These are phyloP conservation scores for Ophioderma brevispina DNA, from an alignment of 35 echinoderm and acorn worm species.

Conservation along the genomic window DNA sequence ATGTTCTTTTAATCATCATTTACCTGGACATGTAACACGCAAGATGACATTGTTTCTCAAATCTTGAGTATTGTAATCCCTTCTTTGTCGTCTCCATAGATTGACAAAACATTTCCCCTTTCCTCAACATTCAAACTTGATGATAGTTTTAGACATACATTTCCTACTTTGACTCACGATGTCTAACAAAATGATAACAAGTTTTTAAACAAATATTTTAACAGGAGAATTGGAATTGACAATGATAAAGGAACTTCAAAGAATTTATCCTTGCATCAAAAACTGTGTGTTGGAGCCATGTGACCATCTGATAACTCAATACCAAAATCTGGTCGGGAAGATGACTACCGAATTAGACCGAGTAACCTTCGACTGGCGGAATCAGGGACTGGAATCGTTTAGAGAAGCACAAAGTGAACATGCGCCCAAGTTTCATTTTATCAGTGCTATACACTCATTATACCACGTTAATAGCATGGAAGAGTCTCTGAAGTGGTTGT, in stretches of 20 bases:
- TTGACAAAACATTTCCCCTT: too few relatives aligned
- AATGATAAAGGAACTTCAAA: constrained; percentile 38
- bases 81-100: too few relatives aligned
- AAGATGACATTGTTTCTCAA: too few relatives aligned
- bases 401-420: background rate
- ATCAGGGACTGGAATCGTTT: constrained; percentile 32
- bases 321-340: constrained; percentile 23
- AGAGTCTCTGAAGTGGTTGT: constrained; percentile 3
- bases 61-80: too few relatives aligned
- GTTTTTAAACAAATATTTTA: too few relatives aligned
- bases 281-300: constrained; percentile 72
- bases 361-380: constrained; percentile 47
- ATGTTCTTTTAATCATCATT: too few relatives aligned
- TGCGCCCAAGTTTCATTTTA: constrained; percentile 34
- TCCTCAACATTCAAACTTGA: too few relatives aligned
- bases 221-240: constrained; percentile 71
- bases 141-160: too few relatives aligned
- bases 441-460: constrained; percentile 36
- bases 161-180: too few relatives aligned
- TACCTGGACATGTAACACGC: too few relatives aligned
- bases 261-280: constrained; percentile 22
- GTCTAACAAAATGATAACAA: too few relatives aligned
- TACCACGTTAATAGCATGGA: constrained; percentile 22
- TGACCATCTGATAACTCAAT: constrained; percentile 21
- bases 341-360: constrained; percentile 15